phyloP scores from a whole-genome alignment of 2,797 vertebrate genomes.

The Pseudochirops cupreus region DNA sequence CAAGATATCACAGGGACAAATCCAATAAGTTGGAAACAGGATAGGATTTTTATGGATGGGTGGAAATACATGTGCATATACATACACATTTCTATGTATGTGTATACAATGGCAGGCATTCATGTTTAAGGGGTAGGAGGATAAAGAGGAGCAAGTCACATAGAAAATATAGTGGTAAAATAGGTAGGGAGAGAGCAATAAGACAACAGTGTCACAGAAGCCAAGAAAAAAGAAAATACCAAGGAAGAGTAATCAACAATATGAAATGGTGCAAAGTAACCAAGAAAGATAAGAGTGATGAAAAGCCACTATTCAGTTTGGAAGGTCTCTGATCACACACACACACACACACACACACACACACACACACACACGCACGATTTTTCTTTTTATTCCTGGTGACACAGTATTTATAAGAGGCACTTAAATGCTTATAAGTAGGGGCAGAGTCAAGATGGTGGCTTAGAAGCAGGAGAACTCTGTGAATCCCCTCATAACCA shows the following conservation, averaged over 20 bases:
- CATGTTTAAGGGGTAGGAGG: neutral
- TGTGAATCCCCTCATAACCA: no score
- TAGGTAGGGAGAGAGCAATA: neutral
- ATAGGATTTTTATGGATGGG: no score
- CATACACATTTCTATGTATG: no score
- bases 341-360: neutral
- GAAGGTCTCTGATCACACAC: neutral
- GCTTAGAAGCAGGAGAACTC: no score
- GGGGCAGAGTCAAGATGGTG: no score
- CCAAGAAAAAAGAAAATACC: neutral
- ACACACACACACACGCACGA: no score
- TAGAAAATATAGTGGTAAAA: neutral
- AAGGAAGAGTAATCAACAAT: neutral
- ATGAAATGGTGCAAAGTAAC: neutral
- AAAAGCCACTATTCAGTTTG: neutral
- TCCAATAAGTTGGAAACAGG: no score
- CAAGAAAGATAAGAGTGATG: neutral
- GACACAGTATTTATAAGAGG: neutral
- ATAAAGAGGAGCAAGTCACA: neutral
- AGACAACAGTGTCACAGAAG: neutral
- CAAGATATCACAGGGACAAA: no score
- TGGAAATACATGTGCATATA: no score
- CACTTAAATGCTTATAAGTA: neutral
- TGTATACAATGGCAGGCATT: neutral
- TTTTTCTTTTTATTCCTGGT: neutral